Percentiles rank a stretch among this genome's conserved stretches.
These are phyloP conservation scores for Ligdia adustata DNA, from an alignment of 2,888 invertebrate species.

Conservation along the genomic window DNA sequence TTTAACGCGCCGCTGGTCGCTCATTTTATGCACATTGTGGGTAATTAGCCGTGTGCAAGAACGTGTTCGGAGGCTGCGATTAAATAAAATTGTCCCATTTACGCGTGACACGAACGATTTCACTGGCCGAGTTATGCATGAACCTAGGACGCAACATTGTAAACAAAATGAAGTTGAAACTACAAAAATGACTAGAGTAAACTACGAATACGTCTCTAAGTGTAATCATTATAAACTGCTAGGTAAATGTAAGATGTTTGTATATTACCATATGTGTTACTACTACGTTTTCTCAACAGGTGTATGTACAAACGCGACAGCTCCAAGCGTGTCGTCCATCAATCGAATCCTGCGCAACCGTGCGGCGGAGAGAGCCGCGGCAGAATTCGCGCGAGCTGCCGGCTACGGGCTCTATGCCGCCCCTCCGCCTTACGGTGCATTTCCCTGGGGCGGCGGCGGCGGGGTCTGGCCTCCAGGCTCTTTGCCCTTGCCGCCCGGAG, in stretches of 20 bases:
- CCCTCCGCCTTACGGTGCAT: constrained; percentile 87
- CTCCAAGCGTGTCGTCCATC: constrained; percentile 98
- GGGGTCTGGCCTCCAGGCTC: constrained; percentile 85
- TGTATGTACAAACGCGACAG: constrained; percentile 97
- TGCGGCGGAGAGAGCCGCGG: constrained; percentile 97
- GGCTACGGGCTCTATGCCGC: constrained; percentile 94
- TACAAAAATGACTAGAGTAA: too few species aligned
- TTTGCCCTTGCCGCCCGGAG: constrained; percentile 79
- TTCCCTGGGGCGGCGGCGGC: constrained; percentile 79
- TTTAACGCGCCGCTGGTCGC: constrained; percentile 69
- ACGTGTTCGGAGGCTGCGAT: constrained; percentile 29
- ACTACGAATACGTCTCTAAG: too few species aligned
- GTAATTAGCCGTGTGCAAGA: constrained; percentile 38
- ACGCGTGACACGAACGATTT: constrained; percentile 33
- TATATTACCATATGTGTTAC: background rate
- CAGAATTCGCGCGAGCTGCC: constrained; percentile 96
- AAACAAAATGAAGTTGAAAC: too few species aligned
- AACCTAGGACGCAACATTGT: too few species aligned
- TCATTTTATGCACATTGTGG: constrained; percentile 63
- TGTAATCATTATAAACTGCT: too few species aligned
- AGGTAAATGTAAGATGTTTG: background rate
- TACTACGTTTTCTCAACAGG: constrained; percentile 82
- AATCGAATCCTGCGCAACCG: constrained; percentile 97
- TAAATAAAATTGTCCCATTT: constrained; percentile 42
- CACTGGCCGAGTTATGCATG: constrained; percentile 25